These are phyloP conservation scores for Pogonognathellus flavescens DNA, from an alignment of 1,140 invertebrate genomes.

Conservation along the genomic window DNA sequence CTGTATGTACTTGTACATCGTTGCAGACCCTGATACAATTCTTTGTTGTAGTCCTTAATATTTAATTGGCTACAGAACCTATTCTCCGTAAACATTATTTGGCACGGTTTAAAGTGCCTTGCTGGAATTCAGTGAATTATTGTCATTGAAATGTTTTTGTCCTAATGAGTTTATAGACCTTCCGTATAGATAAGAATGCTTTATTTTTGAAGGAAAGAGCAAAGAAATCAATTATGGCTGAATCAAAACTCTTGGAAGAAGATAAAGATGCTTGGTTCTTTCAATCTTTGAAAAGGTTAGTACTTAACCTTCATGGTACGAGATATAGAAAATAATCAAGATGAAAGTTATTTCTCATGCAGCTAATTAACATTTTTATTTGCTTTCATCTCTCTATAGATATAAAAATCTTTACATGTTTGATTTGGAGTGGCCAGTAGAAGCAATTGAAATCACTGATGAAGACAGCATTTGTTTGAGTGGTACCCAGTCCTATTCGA, in stretches of 20 bases:
- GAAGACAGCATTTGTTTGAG: conserved; percentile 62
- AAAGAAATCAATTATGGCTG: conserved; percentile 2
- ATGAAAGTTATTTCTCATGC: conserved; percentile 18
- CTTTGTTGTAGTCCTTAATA: no score
- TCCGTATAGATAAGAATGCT: no score
- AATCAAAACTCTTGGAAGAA: conserved; percentile 61
- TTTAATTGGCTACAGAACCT: no score
- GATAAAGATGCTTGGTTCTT: conserved; percentile 67
- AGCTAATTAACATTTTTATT: no score
- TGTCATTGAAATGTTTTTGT: no score
- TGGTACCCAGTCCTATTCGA: conserved; percentile 63
- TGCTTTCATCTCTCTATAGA: conserved; percentile 3
- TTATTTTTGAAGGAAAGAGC: not conserved
- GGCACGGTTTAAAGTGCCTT: conserved; percentile 12
- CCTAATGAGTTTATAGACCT: no score
- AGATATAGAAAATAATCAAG: conserved; percentile 28
- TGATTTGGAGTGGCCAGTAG: conserved; percentile 66
- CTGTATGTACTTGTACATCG: no score
- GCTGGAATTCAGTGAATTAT: not conserved
- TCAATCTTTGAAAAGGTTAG: conserved; percentile 66
- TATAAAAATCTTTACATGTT: conserved; percentile 67
- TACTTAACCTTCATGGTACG: not conserved
- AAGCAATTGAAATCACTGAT: conserved; percentile 63
- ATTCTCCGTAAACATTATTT: not conserved
- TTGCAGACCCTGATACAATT: no score